phyloP scores from a whole-genome alignment of 2,113 vertebrate genomes.

The Lanius collurio region DNA sequence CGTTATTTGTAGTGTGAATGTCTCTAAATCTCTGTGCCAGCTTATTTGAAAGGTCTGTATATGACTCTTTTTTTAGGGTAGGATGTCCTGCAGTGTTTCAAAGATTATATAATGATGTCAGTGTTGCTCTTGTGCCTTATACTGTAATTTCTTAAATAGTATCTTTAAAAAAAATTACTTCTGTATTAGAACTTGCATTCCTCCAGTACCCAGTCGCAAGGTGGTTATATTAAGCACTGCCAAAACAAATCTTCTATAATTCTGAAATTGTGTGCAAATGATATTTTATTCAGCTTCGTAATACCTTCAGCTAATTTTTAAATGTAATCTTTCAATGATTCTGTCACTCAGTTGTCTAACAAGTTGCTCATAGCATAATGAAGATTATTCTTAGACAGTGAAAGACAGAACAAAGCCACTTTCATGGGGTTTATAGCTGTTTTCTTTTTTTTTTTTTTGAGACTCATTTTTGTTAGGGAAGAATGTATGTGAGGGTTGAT shows the following conservation, averaged over 20 bases:
- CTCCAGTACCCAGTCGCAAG: not conserved
- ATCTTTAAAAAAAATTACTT: not conserved
- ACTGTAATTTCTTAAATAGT: not conserved
- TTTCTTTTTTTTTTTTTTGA: not conserved
- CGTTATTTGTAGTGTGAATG: not conserved
- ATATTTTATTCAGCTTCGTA: not conserved
- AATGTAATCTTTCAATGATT: constrained; percentile 21
- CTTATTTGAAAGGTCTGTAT: not conserved
- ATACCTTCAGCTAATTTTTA: constrained; percentile 22
- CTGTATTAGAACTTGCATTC: not conserved
- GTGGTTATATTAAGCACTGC: not conserved
- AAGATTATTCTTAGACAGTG: constrained; percentile 1
- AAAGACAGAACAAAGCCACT: not conserved
- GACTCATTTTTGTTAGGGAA: not conserved
- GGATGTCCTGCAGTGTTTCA: not conserved
- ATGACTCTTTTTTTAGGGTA: not conserved
- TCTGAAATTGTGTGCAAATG: not conserved
- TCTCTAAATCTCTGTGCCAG: not conserved
- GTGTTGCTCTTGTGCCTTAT: not conserved
- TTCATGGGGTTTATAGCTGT: not conserved
- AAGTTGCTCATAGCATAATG: constrained; percentile 9
- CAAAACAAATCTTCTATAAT: not conserved
- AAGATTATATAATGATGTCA: not conserved
- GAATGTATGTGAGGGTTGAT: not conserved
- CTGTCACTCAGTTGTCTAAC: constrained; percentile 36